A percentile compares a stretch with the other conserved stretches of the same genome.
Conservation (phyloP, 1,140 invertebrate species). For the Lepidurus arcticus region DNA sequence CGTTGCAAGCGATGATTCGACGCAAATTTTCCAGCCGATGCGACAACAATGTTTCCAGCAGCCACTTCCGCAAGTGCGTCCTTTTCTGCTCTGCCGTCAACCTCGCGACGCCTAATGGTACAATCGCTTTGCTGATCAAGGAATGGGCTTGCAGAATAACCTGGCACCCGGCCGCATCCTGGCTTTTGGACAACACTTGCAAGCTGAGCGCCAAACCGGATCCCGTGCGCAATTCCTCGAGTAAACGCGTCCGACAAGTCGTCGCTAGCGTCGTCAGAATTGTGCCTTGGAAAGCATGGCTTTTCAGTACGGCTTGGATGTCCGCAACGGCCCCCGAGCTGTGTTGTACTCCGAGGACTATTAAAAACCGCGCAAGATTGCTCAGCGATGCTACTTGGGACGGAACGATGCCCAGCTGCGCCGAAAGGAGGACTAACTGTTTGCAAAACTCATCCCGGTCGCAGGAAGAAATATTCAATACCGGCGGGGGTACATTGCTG, state of each 20-base stretch:
- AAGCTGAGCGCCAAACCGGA: neutral
- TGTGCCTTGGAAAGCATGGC: neutral
- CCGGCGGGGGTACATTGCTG: neutral
- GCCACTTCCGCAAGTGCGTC: neutral
- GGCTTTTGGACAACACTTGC: neutral
- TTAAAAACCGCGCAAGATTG: neutral
- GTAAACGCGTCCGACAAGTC: neutral
- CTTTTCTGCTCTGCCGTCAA: neutral
- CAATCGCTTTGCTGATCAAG: neutral
- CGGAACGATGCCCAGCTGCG: neutral
- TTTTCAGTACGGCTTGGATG: neutral
- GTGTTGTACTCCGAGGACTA: neutral
- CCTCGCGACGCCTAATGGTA: neutral
- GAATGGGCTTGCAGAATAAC: neutral
- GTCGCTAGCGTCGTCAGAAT: neutral
- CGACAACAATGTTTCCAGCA: neutral
- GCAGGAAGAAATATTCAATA: neutral
- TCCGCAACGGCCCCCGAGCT: neutral
- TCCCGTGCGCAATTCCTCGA: neutral
- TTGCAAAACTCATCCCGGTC: neutral
- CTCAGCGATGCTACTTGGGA: neutral
- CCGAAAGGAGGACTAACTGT: conserved; percentile 2
- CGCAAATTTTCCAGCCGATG: neutral
- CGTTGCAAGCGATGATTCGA: neutral
- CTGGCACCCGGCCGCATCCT: neutral